Percentiles rank a stretch among this genome's conserved stretches.
These are phyloP conservation scores for Ptychadena robeensis DNA, from an alignment of 2,797 vertebrate genomes.

Conservation along the genomic window DNA sequence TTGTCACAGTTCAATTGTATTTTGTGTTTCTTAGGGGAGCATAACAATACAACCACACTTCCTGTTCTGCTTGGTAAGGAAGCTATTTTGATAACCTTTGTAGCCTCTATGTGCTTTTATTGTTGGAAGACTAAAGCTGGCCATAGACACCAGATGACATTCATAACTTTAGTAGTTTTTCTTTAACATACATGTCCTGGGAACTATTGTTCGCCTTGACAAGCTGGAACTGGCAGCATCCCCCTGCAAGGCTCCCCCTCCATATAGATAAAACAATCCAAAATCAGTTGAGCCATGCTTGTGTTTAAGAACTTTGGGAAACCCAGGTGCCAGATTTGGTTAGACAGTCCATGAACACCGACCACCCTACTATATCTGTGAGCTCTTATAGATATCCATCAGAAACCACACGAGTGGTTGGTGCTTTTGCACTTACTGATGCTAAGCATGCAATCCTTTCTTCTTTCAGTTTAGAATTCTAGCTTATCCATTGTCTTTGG, in stretches of 20 bases:
- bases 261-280: not conserved
- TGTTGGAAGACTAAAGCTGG: not conserved
- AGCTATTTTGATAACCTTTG: not conserved
- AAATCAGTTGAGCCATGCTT: not conserved
- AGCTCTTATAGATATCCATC: not conserved
- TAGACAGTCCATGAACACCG: not conserved
- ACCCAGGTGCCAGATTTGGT: not conserved
- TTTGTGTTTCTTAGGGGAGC: not conserved
- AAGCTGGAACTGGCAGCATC: not conserved
- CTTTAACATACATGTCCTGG: not conserved
- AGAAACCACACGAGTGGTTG: too few relatives aligned
- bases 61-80: not conserved
- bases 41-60: not conserved
- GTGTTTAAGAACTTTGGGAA: not conserved
- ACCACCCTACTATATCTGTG: not conserved
- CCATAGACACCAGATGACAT: not conserved
- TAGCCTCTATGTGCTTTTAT: not conserved
- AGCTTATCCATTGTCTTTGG: too few relatives aligned
- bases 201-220: not conserved
- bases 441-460: too few relatives aligned
- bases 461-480: too few relatives aligned
- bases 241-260: not conserved
- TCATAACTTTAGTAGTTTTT: not conserved
- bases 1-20: not conserved
- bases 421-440: too few relatives aligned